Evolutionary conservation across 92 coral and sea anemone genomes (phyloP), one percentile per base, ranked within the genome.

Genomic region (Phenganax subtilis): DNA sequence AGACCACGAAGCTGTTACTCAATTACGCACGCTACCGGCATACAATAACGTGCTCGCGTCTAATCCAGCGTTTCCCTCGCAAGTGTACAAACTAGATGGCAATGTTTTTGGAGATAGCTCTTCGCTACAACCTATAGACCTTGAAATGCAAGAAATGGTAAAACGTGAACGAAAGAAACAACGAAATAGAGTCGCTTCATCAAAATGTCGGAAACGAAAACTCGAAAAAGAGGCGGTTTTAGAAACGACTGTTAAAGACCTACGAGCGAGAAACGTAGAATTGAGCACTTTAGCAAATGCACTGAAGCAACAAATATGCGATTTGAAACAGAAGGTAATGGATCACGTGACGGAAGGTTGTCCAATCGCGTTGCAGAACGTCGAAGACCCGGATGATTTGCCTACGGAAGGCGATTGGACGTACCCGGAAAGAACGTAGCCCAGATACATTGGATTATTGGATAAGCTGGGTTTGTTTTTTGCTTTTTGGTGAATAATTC

Each of bases 271-370:
- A 66, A 96, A 96, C 69, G 91, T 96, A 67, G 99, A 96, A 77
- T 88, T 96, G 10, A 92, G 91, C 58, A 92, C 99, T 17, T 92
- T 96, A 10, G 99, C 96, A 0, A 96, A 96, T 57, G 97, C 99
- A 0, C 73, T 96, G 27, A 96, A 96, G 85, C 99, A 96, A 87
- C 99, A 96, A 87, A 93, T 96, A 17, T 96, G 99, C 82, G 97
- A 96, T 85, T 84, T 96, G 51, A 96, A 96, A 80, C 99, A 96
- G 75, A 84, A 85, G 70, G 99, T 96, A 11, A 96, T 96, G 99
- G 99, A 96, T 83, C 99, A 96, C 88, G 99, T 96, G 83, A 86
- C 90, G 20, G 99, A 96, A 72, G 99, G 99, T 12, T 96, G 99
- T 77, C 99, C 92, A 86, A 92, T 96, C 75, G 92, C 93, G 97